Percentiles rank a stretch among this genome's conserved stretches.
phyloP scores from a whole-genome alignment of 1,140 invertebrate genomes.

The Trichomalopsis sarcophagae region DNA sequence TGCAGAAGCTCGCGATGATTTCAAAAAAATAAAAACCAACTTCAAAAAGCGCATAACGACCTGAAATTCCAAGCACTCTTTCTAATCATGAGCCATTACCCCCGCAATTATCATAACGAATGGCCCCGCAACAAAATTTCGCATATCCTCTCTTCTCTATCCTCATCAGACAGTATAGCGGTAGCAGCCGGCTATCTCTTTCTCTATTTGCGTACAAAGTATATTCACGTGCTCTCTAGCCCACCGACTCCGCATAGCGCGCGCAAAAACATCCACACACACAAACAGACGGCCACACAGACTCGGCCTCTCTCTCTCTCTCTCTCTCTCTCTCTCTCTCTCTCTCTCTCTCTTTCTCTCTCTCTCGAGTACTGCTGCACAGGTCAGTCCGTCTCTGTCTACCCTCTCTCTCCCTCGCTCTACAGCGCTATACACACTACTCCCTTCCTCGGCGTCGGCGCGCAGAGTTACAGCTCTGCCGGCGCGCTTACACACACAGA shows the following conservation, averaged over 20 bases:
- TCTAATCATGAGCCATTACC: neutral
- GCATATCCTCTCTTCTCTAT: neutral
- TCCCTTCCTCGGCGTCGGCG: slow-evolving; percentile 7
- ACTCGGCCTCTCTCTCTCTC: neutral
- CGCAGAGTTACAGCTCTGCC: neutral
- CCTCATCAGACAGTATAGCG: neutral
- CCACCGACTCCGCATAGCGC: slow-evolving; percentile 34
- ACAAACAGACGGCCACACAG: neutral
- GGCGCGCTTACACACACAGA: neutral
- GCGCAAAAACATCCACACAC: neutral
- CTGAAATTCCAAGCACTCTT: too few species aligned
- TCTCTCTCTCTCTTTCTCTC: neutral
- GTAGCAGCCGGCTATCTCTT: neutral
- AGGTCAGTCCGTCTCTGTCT: slow-evolving; percentile 2
- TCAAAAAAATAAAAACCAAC: too few species aligned
- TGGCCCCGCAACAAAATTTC: neutral
- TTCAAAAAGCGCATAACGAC: too few species aligned
- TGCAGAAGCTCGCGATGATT: too few species aligned
- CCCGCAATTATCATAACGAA: neutral
- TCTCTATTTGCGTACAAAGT: slow-evolving; percentile 20
- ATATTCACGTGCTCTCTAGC: neutral
- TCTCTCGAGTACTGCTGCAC: neutral
- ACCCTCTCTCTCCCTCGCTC: neutral
- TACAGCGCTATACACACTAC: neutral
- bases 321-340: neutral